These are phyloP conservation scores for Epirrita christyi DNA, from an alignment of 2,888 invertebrate species.

Conservation along the genomic window DNA sequence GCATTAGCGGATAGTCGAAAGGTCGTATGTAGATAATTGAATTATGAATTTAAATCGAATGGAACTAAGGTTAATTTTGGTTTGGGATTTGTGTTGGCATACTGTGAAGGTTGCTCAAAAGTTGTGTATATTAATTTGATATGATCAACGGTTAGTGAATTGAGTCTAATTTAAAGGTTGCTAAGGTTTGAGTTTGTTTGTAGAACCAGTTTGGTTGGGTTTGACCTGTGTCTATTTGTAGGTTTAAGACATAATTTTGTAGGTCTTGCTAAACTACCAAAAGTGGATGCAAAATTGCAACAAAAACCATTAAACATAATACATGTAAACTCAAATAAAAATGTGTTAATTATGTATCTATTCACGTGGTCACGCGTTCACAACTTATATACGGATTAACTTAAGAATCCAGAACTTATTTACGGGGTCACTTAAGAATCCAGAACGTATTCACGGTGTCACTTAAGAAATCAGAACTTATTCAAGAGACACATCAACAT, in stretches of 20 bases:
- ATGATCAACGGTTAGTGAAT: background rate
- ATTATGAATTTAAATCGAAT: background rate
- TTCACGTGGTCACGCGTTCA: no score
- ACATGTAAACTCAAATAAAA: no score
- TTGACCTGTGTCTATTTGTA: conserved; percentile 20
- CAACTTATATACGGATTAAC: no score
- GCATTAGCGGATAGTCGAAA: background rate
- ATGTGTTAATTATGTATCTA: no score
- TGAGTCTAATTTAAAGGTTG: background rate
- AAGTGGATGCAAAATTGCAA: no score
- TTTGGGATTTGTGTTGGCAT: conserved; percentile 16
- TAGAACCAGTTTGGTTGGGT: background rate
- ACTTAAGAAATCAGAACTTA: no score
- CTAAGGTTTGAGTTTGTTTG: conserved; percentile 47
- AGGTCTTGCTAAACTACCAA: no score
- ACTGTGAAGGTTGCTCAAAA: conserved; percentile 16
- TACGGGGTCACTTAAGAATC: no score
- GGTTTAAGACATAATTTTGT: background rate
- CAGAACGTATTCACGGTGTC: no score
- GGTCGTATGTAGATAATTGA: background rate
- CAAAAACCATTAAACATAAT: no score
- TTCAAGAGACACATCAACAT: no score
- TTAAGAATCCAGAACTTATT: no score
- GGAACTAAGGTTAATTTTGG: conserved; percentile 15
- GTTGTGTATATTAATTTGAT: conserved; percentile 10